Conservation (phyloP, 2,113 vertebrate species). For the Sula dactylatra region DNA sequence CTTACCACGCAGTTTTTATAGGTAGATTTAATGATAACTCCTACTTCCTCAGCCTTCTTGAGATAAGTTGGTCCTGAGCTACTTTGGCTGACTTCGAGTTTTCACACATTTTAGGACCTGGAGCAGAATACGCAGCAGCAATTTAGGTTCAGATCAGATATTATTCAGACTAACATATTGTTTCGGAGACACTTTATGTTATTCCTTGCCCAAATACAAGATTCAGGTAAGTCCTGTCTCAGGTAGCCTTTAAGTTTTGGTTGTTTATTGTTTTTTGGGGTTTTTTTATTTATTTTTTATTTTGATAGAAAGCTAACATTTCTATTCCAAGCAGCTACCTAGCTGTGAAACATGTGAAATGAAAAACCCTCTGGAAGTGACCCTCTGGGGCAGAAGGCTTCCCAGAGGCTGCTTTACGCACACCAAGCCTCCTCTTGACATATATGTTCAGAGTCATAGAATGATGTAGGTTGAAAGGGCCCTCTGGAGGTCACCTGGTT, state of each 20-base stretch:
- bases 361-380: background rate
- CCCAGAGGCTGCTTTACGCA: background rate
- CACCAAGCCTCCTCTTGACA: background rate
- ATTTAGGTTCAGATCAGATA: background rate
- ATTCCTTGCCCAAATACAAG: background rate
- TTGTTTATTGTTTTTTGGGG: too few relatives aligned
- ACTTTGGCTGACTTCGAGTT: background rate
- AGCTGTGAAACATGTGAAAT: background rate
- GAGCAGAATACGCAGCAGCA: background rate
- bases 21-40: background rate
- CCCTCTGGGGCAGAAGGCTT: background rate
- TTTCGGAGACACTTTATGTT: background rate
- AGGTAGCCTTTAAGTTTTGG: background rate
- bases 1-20: background rate
- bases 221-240: background rate
- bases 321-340: background rate
- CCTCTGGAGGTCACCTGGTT: background rate
- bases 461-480: background rate
- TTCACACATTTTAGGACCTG: background rate
- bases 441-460: background rate
- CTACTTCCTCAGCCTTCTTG: background rate
- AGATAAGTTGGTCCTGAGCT: background rate
- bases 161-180: background rate
- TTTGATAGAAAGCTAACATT: background rate
- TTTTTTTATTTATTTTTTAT: too few relatives aligned